A percentile compares a stretch with the other conserved stretches of the same genome.
Conservation (phyloP, 2,888 invertebrate species). For the Actias luna region DNA sequence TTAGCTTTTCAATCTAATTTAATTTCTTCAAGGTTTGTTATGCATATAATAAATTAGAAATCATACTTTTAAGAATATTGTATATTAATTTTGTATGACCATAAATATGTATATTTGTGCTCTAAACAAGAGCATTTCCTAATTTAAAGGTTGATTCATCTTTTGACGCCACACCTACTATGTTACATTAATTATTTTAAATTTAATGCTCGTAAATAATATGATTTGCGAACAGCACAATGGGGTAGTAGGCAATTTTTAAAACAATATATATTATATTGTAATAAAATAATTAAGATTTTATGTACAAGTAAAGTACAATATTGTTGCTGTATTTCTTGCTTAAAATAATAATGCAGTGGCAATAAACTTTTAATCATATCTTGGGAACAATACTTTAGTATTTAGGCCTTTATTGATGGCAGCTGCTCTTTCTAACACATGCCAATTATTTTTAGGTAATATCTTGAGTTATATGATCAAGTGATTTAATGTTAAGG, state of each 20-base stretch:
- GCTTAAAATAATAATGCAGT: neutral
- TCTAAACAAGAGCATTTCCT: neutral
- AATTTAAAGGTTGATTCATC: conserved; percentile 43
- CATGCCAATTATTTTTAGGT: neutral
- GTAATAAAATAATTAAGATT: too few species aligned
- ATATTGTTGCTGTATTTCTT: neutral
- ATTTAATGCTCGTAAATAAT: conserved; percentile 18
- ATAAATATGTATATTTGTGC: neutral
- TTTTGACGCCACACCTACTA: conserved; percentile 43
- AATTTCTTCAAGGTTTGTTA: conserved; percentile 8
- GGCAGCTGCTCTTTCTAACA: neutral
- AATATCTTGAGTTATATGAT: neutral
- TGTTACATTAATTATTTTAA: conserved; percentile 42
- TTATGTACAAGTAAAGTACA: conserved; percentile 19
- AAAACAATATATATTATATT: too few species aligned
- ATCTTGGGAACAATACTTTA: too few species aligned
- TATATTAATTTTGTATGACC: neutral
- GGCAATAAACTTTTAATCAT: neutral
- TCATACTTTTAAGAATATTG: neutral
- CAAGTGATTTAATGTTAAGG: neutral
- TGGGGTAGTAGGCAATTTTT: too few species aligned
- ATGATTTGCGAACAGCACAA: neutral
- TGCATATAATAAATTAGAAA: neutral
- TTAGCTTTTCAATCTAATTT: conserved; percentile 17
- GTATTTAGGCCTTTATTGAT: neutral